These are phyloP conservation scores for Ispidina picta DNA, from an alignment of 2,797 vertebrate genomes.

Conservation along the genomic window DNA sequence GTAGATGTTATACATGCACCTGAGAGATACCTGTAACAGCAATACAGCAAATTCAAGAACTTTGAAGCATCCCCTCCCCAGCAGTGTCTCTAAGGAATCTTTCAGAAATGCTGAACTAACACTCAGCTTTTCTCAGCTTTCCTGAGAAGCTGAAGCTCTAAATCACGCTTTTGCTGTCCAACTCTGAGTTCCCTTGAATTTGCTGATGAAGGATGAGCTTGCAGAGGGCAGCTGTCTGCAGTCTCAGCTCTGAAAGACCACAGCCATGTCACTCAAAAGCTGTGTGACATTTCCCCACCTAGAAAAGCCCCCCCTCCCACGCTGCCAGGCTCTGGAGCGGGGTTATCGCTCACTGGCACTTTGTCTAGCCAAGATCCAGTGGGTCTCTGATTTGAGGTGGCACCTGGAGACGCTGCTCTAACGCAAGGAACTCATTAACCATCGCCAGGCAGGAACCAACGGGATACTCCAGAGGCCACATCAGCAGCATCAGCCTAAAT, in stretches of 20 bases:
- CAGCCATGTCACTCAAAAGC: background rate
- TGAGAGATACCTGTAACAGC: background rate
- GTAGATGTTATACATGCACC: background rate
- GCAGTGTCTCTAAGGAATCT: background rate
- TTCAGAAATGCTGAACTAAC: background rate
- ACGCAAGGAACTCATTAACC: background rate
- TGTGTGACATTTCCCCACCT: background rate
- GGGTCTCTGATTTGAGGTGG: background rate
- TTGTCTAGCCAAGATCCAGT: background rate
- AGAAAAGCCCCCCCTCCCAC: background rate
- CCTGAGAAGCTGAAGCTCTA: background rate
- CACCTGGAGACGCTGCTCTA: background rate
- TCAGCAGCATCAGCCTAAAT: background rate
- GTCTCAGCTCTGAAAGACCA: background rate
- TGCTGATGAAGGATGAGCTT: background rate
- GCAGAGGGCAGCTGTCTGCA: background rate
- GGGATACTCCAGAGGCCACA: background rate
- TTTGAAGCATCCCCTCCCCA: background rate
- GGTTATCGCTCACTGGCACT: rapidly evolving
- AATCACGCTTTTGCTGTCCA: background rate
- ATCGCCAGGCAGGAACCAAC: background rate
- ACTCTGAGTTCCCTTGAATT: background rate
- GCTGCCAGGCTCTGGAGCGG: rapidly evolving
- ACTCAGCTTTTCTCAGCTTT: background rate
- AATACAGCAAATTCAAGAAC: background rate